Evolutionary conservation across 1,140 invertebrate species (phyloP).

Genomic region (Drosophila parabipectinata): DNA sequence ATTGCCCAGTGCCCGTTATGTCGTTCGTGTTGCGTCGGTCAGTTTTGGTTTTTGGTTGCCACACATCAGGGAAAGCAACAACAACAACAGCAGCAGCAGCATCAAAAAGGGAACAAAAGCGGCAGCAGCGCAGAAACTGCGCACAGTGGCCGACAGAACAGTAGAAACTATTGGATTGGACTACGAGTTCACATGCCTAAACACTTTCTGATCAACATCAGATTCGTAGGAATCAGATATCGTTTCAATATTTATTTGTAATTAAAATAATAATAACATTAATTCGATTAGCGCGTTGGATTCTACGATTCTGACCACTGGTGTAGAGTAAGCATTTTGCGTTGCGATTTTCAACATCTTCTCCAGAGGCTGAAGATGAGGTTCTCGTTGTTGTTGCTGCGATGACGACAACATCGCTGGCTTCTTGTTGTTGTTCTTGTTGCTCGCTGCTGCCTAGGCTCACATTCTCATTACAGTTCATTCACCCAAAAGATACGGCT

Average conservation of each 20-base stretch:
- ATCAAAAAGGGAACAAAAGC: background rate
- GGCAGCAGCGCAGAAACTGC: background rate
- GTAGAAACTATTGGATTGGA: background rate
- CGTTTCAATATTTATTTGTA: no score
- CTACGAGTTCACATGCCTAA: no score
- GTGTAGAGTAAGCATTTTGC: slow-evolving; percentile 74
- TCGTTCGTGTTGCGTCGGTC: slow-evolving; percentile 33
- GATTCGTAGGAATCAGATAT: no score
- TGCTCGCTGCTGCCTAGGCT: slow-evolving; percentile 59
- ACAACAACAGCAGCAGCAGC: background rate
- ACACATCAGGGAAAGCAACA: background rate
- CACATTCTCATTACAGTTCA: slow-evolving; percentile 83
- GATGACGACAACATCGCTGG: slow-evolving; percentile 31
- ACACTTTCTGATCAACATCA: no score
- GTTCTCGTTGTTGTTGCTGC: slow-evolving; percentile 23
- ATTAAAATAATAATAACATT: no score
- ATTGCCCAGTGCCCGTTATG: slow-evolving; percentile 6
- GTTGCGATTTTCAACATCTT: slow-evolving; percentile 70
- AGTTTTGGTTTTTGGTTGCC: slow-evolving; percentile 20
- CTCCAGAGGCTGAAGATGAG: slow-evolving; percentile 42
- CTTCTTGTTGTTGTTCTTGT: slow-evolving; percentile 34
- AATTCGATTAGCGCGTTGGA: no score
- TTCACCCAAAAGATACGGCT: slow-evolving; percentile 81
- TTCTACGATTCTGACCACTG: no score
- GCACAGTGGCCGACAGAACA: background rate